Evolutionary conservation across 2,797 vertebrate species (phyloP).

Genomic region (Poeciliopsis gracilis): DNA sequence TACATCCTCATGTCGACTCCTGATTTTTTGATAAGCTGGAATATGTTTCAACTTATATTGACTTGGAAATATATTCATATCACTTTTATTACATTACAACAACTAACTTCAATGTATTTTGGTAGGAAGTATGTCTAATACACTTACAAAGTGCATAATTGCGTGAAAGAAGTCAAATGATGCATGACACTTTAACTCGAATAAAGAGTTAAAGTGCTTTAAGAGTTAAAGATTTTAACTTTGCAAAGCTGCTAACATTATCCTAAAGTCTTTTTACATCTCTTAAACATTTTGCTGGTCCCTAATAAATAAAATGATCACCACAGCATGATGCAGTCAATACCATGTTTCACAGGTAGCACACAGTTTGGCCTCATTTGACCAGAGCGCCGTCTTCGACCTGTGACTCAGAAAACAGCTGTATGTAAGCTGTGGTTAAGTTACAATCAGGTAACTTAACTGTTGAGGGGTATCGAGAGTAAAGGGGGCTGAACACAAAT

Average conservation of each 20-base stretch:
- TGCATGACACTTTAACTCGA: not conserved
- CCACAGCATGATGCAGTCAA: not conserved
- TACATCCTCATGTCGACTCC: not conserved
- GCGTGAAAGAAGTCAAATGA: not conserved
- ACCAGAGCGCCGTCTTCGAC: not conserved
- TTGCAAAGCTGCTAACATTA: not conserved
- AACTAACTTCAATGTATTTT: not conserved
- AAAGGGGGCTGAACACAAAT: not conserved
- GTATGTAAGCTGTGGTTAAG: not conserved
- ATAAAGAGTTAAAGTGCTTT: too few relatives aligned
- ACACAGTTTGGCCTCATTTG: not conserved
- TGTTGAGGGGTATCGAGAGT: not conserved
- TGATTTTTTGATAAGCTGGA: not conserved
- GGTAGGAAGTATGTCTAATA: not conserved
- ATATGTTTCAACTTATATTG: not conserved
- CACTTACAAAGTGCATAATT: not conserved
- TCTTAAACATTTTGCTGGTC: not conserved
- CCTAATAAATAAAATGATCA: not conserved
- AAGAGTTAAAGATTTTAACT: not conserved
- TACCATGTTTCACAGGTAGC: not conserved
- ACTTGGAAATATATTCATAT: not conserved
- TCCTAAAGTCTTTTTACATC: not conserved
- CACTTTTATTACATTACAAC: not conserved
- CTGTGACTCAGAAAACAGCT: not conserved
- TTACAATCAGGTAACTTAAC: not conserved